Percentiles rank a stretch among this genome's conserved stretches.
Evolutionary conservation across 2,888 invertebrate genomes (phyloP).

Genomic region (Polyommatus iphigenia): DNA sequence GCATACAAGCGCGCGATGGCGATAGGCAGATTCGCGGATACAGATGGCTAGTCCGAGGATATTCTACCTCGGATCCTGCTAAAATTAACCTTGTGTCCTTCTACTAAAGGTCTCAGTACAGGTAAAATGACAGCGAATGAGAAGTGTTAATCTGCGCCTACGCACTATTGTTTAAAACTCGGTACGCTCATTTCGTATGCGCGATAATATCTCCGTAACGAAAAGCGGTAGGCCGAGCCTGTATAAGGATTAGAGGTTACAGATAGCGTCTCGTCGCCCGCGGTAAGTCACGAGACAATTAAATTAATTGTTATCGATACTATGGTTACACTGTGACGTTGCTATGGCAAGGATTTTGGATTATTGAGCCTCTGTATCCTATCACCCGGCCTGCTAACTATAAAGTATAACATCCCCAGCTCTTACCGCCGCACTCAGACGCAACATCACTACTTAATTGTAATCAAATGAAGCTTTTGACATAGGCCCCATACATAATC

Average conservation of each 20-base stretch:
- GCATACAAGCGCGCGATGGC: not conserved
- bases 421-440: too few relatives aligned
- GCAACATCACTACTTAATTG: too few relatives aligned
- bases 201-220: slow-evolving; percentile 47
- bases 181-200: slow-evolving; percentile 52
- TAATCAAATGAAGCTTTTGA: too few relatives aligned
- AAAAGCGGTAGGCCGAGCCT: slow-evolving; percentile 43
- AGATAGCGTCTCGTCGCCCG: not conserved
- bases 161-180: slow-evolving; percentile 66
- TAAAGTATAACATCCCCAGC: too few relatives aligned
- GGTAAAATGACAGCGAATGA: not conserved
- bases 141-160: slow-evolving; percentile 47
- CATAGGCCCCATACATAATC: too few relatives aligned
- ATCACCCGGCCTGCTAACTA: not conserved
- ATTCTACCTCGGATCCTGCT: not conserved
- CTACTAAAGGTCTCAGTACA: not conserved
- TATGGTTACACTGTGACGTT: not conserved
- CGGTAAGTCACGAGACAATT: slow-evolving; percentile 29
- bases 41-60: not conserved
- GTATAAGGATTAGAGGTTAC: slow-evolving; percentile 44
- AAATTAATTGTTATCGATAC: not conserved
- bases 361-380: not conserved
- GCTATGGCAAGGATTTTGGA: not conserved
- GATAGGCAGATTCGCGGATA: slow-evolving; percentile 5
- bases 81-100: not conserved